Conservation (phyloP, 1,140 invertebrate species). For the Araneus ventricosus region DNA sequence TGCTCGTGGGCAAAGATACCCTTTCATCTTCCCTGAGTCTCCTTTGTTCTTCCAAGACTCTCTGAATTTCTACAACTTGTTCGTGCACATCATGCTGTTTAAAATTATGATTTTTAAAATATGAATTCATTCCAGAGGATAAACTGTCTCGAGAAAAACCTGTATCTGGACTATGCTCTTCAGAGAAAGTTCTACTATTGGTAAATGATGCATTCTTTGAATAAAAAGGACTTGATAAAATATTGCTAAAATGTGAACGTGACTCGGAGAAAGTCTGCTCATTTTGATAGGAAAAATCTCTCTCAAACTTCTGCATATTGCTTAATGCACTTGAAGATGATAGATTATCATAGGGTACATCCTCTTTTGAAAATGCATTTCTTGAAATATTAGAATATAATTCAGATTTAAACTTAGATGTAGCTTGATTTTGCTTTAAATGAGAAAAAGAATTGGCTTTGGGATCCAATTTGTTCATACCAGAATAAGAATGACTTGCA, state of each 20-base stretch:
- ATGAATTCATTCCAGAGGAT: neutral
- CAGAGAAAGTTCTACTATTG: neutral
- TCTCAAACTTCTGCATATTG: neutral
- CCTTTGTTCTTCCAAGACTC: neutral
- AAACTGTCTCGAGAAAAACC: neutral
- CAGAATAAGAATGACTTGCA: neutral
- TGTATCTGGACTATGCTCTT: neutral
- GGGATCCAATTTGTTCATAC: neutral
- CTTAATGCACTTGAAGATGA: neutral
- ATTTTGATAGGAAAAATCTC: neutral
- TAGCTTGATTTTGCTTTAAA: neutral
- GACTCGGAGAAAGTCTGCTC: neutral
- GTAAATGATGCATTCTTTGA: neutral
- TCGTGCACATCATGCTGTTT: neutral
- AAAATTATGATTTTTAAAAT: too few relatives aligned
- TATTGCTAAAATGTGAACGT: neutral
- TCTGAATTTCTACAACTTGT: neutral
- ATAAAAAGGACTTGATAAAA: neutral
- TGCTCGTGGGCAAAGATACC: neutral
- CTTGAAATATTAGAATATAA: neutral
- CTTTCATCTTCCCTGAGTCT: neutral
- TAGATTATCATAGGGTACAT: neutral
- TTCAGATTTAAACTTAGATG: neutral
- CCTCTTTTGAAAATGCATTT: neutral
- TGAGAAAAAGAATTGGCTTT: neutral